These are phyloP conservation scores for Ciconia nigra DNA, from an alignment of 2,797 vertebrate genomes.

Conservation along the genomic window DNA sequence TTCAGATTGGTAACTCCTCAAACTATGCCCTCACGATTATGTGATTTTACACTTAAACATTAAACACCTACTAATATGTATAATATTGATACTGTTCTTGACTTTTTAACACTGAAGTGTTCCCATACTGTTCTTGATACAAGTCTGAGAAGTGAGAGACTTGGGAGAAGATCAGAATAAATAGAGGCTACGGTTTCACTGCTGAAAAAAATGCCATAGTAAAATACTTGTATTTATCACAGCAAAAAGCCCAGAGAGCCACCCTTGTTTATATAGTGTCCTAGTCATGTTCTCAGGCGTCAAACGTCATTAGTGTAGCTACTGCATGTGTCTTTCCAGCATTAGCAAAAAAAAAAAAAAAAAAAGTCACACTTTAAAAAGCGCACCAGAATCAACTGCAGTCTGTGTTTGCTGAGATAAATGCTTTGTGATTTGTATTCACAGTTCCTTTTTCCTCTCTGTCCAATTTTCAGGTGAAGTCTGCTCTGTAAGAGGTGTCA, in stretches of 20 bases:
- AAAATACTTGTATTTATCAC: neutral
- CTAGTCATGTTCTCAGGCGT: neutral
- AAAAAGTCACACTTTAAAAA: neutral
- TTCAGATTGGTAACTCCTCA: neutral
- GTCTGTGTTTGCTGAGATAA: neutral
- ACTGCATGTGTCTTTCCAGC: neutral
- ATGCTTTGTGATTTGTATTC: neutral
- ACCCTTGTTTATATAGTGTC: no score
- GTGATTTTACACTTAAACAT: neutral
- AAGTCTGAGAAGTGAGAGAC: neutral
- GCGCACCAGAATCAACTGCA: neutral
- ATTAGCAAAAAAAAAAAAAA: neutral
- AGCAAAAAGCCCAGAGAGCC: neutral
- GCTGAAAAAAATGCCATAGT: neutral
- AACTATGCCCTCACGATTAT: neutral
- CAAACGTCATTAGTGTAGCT: neutral
- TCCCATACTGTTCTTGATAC: neutral
- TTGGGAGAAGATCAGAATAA: neutral
- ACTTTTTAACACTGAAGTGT: neutral
- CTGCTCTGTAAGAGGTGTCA: neutral
- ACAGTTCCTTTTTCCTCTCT: neutral
- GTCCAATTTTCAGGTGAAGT: neutral
- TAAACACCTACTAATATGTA: neutral
- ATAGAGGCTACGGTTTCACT: neutral
- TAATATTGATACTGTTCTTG: neutral